Evolutionary conservation across 2,113 vertebrate species (phyloP).

Genomic region (Heptranchias perlo): DNA sequence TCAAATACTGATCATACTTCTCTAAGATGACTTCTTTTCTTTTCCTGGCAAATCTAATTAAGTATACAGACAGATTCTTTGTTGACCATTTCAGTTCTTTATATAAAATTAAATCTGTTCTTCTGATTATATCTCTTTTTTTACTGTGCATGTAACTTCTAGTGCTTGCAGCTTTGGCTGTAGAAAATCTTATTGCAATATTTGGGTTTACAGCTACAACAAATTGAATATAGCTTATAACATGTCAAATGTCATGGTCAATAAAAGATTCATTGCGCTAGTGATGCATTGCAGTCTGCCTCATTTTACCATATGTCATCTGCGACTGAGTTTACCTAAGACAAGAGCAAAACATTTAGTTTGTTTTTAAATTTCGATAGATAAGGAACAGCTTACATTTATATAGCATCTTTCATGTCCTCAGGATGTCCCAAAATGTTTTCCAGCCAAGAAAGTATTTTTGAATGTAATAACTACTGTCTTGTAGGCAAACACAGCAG

Average conservation of each 20-base stretch:
- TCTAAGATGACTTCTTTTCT: background rate
- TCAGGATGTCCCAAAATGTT: background rate
- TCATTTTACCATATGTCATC: background rate
- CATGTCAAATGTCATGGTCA: slow-evolving; percentile 5
- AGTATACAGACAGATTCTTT: background rate
- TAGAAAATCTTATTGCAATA: background rate
- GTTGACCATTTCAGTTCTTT: background rate
- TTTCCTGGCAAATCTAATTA: background rate
- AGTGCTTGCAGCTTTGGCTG: background rate
- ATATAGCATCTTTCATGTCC: background rate
- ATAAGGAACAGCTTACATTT: background rate
- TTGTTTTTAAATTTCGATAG: background rate
- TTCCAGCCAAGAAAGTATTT: background rate
- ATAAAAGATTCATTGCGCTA: slow-evolving; percentile 7
- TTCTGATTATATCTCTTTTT: background rate
- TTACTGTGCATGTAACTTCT: background rate
- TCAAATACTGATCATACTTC: background rate
- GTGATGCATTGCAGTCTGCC: background rate
- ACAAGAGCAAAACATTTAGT: background rate
- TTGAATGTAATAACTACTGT: background rate
- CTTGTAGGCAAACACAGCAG: background rate
- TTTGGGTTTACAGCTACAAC: background rate
- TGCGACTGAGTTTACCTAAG: background rate
- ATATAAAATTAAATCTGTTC: background rate
- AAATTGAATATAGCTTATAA: background rate